Conservation (phyloP, 2,113 vertebrate genomes). For the Aegithalos caudatus region DNA sequence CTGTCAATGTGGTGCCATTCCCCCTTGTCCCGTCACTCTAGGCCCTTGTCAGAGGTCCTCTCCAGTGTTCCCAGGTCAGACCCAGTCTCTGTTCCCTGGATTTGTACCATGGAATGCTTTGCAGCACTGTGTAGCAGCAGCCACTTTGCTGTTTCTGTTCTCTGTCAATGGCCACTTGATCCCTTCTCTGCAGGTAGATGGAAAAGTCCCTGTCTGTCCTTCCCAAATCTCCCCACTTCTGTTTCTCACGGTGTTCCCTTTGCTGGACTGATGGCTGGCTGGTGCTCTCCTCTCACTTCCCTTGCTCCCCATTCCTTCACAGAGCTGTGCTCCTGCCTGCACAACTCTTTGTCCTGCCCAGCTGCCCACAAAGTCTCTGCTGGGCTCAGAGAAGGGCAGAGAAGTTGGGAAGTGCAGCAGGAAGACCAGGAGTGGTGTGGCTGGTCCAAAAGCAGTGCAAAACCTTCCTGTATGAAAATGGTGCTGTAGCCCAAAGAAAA, state of each 20-base stretch:
- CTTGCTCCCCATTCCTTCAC: neutral
- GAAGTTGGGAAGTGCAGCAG: neutral
- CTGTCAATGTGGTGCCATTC: neutral
- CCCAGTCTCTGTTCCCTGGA: neutral
- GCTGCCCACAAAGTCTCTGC: neutral
- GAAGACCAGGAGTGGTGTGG: neutral
- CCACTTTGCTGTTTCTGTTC: neutral
- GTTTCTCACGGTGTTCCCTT: rapidly evolving
- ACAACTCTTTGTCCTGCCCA: rapidly evolving
- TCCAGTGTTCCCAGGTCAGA: neutral
- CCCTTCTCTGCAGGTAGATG: neutral
- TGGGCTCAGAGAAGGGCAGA: neutral
- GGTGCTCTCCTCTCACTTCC: neutral
- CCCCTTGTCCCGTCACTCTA: neutral
- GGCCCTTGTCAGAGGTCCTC: neutral
- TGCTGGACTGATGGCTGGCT: neutral
- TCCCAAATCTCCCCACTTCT: neutral
- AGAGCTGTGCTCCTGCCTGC: neutral
- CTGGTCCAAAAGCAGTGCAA: neutral
- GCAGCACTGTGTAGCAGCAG: neutral
- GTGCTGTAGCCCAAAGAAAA: neutral
- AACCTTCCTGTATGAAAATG: neutral
- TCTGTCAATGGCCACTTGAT: neutral
- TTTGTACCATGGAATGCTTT: neutral
- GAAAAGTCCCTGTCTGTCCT: neutral